Evolutionary conservation across 2,797 vertebrate species (phyloP), one percentile per base, ranked within the genome.

Genomic region (Neomorphus geoffroyi): DNA sequence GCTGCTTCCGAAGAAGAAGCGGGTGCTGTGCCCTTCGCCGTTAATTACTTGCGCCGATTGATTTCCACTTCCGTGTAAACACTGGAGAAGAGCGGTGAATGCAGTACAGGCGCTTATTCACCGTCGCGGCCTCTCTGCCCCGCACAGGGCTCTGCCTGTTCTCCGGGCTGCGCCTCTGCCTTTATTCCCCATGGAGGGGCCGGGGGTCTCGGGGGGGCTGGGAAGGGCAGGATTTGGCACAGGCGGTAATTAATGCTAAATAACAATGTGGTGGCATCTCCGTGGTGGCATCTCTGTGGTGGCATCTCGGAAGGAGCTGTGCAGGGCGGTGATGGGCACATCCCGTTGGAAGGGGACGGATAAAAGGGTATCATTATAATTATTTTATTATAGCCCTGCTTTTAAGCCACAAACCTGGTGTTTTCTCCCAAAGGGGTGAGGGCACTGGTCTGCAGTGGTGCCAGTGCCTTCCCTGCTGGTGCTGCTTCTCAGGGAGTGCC

Each of bases 61-160:
- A 94, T 81, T 93, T 33, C 90, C 89, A 18, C 26, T 84, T 88
- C 94, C 86, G 35, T 10, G 80, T 5, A 18, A 33, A 54, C 53
- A 6, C 89, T 21, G 73, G 80, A 33, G 70, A 35, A 26, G 2
- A 43, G 61, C 48, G 80, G 72, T 35, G 86, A 33, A 24, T 27
- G 80, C 45, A 45, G 80, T 80, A 24, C 56, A 4, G 82, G 39
- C 12, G 39, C 62, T 48, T 12, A 27, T 23, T 77, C 67, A 30
- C 22, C 3, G 1, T 51, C 13, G 4, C 8, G 50, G 87, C 60
- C 53, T 10, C 71, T 37, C 64, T 1, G 50, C 10, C 83, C 7
- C 2, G 50, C 91, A 79, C 91, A 86, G 92, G 71, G 78, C 71
- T 37, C 82, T 73, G 92, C 95, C 86, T 66, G 91, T 86, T 92